Evolutionary conservation across 2,113 vertebrate genomes (phyloP).

Genomic region (Pristiophorus japonicus): DNA sequence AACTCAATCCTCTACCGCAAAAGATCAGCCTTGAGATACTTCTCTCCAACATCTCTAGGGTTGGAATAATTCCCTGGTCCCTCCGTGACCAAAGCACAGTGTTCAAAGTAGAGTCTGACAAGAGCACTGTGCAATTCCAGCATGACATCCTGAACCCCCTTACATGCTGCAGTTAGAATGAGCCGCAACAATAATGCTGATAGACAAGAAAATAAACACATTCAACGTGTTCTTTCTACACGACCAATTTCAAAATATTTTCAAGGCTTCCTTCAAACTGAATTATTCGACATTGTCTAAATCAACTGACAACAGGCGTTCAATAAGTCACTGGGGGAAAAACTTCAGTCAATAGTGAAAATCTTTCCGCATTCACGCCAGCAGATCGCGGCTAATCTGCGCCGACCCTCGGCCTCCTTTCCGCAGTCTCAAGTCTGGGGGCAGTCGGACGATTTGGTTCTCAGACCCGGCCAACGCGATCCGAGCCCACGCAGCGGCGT

Average conservation of each 20-base stretch:
- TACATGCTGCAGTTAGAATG: neutral
- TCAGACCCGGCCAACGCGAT: too few species aligned
- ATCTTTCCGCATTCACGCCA: neutral
- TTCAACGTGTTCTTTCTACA: too few species aligned
- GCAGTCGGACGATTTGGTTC: too few species aligned
- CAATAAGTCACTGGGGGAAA: neutral
- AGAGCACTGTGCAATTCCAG: neutral
- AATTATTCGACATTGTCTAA: neutral
- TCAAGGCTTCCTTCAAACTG: neutral
- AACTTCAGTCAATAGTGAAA: neutral
- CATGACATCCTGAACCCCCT: neutral
- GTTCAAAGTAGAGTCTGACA: neutral
- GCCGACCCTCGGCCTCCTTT: neutral
- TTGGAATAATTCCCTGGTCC: neutral
- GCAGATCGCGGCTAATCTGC: neutral
- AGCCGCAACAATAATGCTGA: neutral
- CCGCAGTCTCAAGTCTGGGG: constrained; percentile 16
- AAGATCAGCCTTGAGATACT: neutral
- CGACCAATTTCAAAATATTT: neutral
- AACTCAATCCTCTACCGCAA: neutral
- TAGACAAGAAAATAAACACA: neutral
- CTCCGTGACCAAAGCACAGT: neutral
- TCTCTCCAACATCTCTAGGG: neutral
- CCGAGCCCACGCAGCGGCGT: neutral
- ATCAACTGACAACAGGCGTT: neutral